Evolutionary conservation across 1,140 invertebrate species (phyloP).

Genomic region (Neodiprion lecontei): DNA sequence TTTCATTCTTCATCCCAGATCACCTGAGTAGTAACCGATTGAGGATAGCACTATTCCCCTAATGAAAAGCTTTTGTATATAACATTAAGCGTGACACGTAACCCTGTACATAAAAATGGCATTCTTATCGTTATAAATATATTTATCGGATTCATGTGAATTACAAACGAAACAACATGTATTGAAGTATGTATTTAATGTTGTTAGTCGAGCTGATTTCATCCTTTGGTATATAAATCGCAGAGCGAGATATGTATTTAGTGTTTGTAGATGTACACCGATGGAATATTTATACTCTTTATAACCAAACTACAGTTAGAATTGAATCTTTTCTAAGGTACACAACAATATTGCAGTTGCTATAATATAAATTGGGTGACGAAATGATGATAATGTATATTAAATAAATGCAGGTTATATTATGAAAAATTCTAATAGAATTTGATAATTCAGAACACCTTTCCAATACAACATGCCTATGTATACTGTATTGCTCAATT

Average conservation of each 20-base stretch:
- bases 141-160: conserved; percentile 4
- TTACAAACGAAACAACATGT: not conserved
- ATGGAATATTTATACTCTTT: not conserved
- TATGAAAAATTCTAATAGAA: not conserved
- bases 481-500: not conserved
- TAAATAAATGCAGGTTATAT: conserved; percentile 1
- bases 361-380: not conserved
- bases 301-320: not conserved
- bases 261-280: not conserved
- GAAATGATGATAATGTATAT: conserved; percentile 1
- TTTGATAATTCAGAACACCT: not conserved
- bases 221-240: not conserved
- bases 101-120: conserved; percentile 2
- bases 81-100: not conserved
- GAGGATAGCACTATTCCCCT: not conserved
- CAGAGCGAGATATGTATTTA: not conserved
- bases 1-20: no score
- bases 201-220: not conserved
- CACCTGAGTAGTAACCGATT: no score
- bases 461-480: not conserved
- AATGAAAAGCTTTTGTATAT: conserved; percentile 3
- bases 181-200: not conserved
- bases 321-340: conserved; percentile 5
- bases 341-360: not conserved
- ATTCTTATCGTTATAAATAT: not conserved